These are phyloP conservation scores for Drosophila mimetica DNA, from an alignment of 2,888 invertebrate genomes.

Conservation along the genomic window DNA sequence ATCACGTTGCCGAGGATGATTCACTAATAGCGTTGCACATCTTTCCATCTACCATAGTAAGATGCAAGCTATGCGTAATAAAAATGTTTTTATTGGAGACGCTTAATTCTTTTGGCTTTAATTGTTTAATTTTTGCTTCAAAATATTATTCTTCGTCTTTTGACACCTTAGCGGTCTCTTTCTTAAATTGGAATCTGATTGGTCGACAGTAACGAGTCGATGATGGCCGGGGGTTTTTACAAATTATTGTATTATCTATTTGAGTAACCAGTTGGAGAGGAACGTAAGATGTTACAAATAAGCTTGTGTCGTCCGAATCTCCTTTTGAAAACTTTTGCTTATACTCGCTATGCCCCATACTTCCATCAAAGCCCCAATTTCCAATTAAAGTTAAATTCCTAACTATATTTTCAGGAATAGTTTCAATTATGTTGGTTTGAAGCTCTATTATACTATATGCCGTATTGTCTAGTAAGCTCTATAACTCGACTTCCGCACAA, in stretches of 20 bases:
- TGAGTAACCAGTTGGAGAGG: too few species aligned
- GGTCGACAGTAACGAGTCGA: too few species aligned
- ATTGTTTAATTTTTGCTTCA: conserved; percentile 9
- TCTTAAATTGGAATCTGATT: too few species aligned
- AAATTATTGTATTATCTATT: too few species aligned
- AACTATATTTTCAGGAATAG: conserved; percentile 5
- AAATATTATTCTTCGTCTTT: conserved; percentile 10
- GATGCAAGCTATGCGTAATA: conserved; percentile 15
- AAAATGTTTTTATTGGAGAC: conserved; percentile 5
- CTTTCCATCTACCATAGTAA: conserved; percentile 21
- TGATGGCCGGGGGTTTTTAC: too few species aligned
- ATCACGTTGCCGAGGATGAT: conserved; percentile 14
- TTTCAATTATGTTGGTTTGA: conserved; percentile 1
- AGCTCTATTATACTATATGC: conserved; percentile 2
- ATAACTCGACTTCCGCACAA: too few species aligned
- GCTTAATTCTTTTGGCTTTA: conserved; percentile 6
- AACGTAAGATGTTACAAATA: too few species aligned
- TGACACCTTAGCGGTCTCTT: too few species aligned
- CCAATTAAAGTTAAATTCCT: conserved; percentile 3
- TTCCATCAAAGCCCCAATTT: conserved; percentile 10
- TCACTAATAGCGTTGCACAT: conserved; percentile 14
- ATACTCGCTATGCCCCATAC: conserved; percentile 8
- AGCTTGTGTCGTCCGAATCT: too few species aligned
- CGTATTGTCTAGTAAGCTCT: too few species aligned
- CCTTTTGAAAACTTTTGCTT: conserved; percentile 4